phyloP scores from a whole-genome alignment of 2,888 invertebrate genomes.

The Lingula anatina region DNA sequence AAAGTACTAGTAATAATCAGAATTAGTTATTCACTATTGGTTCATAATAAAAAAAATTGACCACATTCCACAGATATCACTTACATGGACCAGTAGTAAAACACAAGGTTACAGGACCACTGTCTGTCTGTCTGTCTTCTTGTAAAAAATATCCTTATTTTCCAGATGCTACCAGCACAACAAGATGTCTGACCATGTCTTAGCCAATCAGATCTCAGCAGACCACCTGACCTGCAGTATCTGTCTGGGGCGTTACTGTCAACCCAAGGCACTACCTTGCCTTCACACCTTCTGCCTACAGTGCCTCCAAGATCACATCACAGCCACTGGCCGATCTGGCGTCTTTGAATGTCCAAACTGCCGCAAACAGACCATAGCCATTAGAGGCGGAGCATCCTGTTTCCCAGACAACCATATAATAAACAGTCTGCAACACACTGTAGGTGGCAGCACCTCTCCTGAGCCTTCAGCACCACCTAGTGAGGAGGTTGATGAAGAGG shows the following conservation, averaged over 20 bases:
- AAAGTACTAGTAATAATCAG: no score
- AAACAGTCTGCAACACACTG: constrained; percentile 30
- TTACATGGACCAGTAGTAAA: no score
- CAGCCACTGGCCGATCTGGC: constrained; percentile 14
- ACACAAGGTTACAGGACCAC: no score
- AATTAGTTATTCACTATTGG: no score
- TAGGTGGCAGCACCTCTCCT: no score
- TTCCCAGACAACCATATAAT: constrained; percentile 37
- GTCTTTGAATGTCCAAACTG: constrained; percentile 39
- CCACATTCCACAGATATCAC: no score
- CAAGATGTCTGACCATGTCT: background rate
- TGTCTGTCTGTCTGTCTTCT: no score
- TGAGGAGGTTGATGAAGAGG: constrained; percentile 9
- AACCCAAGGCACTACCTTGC: constrained; percentile 42
- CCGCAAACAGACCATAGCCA: constrained; percentile 21
- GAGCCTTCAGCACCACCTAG: no score
- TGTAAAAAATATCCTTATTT: no score
- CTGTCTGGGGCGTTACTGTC: constrained; percentile 26
- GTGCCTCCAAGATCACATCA: constrained; percentile 32
- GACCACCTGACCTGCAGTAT: constrained; percentile 37
- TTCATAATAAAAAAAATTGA: no score
- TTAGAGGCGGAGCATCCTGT: constrained; percentile 21
- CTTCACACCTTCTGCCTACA: constrained; percentile 39
- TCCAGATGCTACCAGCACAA: no score
- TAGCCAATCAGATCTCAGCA: constrained; percentile 17